Base-by-base conservation (phyloP, 2,113 vertebrate genomes). In the Tragelaphus scriptus region DNA sequence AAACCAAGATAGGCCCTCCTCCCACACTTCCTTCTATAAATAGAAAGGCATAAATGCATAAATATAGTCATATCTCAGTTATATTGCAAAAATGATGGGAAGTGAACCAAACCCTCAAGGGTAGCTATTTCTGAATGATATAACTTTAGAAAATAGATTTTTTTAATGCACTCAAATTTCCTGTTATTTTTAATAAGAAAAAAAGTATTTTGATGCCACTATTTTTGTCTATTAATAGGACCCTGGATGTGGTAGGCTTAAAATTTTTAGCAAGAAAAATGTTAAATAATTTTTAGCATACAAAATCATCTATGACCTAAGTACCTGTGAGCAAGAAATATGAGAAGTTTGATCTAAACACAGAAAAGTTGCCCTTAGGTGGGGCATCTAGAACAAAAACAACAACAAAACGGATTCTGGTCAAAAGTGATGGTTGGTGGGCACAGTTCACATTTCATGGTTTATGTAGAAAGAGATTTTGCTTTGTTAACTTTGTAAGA, bases 251-350 rank as follows among this genome's bases (percentile, higher is more conserved):
- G 80, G n/a, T 84, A 90, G 85, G 71, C n/a, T 95, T 77, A 55
- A 95, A 90, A 90, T 92, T 90, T 96, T 97, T 94, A 97, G 92
- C 58, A 94, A 96, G 84, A 96, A 97, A 94, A 96, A 97, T 96
- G 90, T 95, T 92, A 93, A 98, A 95, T 91, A 97, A 95, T 95
- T 96, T 97, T 96, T 75, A 95, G 94, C 75, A 86, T 86, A 88
- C 58, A 80, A 95, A 85, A 95, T 40, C 47, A 95, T 96, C 94
- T 91, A 90, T 90, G 65, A 91, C 58, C 49, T 68, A 96, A 94
- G 59, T 88, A 88, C 75, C 87, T 88, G 79, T 40, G 28, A 95
- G 65, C 85, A 97, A 97, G 90, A 97, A 97, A 97, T 92, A 93
- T 59, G 79, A 94, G 51, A 91, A 49, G 36, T 92, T 96, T 58